A percentile compares a stretch with the other conserved stretches of the same genome.
These are phyloP conservation scores for Muscicapa striata DNA, from an alignment of 2,797 vertebrate species.

Conservation along the genomic window DNA sequence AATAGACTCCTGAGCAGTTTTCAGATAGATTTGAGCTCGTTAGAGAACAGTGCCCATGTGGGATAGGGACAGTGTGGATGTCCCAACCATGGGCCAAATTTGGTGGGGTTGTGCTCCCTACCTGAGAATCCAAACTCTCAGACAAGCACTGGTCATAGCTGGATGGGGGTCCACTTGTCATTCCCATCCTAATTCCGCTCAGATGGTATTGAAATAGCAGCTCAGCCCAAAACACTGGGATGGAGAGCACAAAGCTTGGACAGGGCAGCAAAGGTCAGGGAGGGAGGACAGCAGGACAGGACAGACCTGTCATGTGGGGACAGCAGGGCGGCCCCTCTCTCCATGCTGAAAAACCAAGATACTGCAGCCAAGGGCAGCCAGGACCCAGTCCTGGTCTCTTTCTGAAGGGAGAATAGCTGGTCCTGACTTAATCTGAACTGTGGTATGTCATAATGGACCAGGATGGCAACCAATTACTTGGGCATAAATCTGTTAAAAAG, in stretches of 20 bases:
- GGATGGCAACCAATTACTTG: not conserved
- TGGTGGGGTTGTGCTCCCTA: not conserved
- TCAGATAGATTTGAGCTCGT: not conserved
- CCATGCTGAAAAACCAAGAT: not conserved
- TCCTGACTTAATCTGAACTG: not conserved
- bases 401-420: not conserved
- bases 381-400: not conserved
- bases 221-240: not conserved
- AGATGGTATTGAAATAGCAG: not conserved
- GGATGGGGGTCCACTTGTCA: not conserved
- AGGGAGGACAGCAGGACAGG: constrained; percentile 5
- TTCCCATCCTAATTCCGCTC: not conserved
- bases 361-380: not conserved
- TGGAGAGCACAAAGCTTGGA: fast-evolving
- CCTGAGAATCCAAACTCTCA: not conserved
- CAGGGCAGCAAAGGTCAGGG: not conserved
- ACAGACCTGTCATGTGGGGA: not conserved
- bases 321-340: not conserved
- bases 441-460: fast-evolving
- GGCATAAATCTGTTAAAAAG: not conserved
- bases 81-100: not conserved
- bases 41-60: not conserved
- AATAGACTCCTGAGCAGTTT: not conserved
- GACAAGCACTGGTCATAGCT: fast-evolving
- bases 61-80: not conserved